Conservation (phyloP, 2,113 vertebrate genomes). For the Calonectris borealis region DNA sequence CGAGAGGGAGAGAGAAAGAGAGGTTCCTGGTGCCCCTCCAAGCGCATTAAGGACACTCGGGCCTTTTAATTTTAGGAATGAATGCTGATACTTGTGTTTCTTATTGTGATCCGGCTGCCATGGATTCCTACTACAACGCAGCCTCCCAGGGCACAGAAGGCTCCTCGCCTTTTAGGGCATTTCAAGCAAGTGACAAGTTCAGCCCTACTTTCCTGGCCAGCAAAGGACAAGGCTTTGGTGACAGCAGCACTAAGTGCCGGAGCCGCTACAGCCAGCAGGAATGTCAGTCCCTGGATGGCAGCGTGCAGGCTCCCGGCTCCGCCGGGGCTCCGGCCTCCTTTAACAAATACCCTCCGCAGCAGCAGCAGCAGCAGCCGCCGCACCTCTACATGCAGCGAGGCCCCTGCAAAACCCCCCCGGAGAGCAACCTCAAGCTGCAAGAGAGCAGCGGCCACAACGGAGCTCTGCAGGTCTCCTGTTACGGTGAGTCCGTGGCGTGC, state of each 20-base stretch:
- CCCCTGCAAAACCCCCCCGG: conserved; percentile 89
- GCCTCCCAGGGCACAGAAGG: conserved; percentile 87
- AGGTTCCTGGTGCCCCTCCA: conserved; percentile 71
- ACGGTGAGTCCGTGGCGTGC: conserved; percentile 82
- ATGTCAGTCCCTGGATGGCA: conserved; percentile 85
- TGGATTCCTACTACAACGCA: conserved; percentile 97
- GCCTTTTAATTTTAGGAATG: conserved; percentile 89
- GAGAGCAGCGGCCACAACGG: conserved; percentile 85
- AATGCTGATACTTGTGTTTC: conserved; percentile 94
- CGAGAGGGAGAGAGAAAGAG: conserved; percentile 37
- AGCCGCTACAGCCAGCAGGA: conserved; percentile 85
- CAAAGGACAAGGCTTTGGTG: conserved; percentile 94
- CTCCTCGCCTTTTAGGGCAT: conserved; percentile 93
- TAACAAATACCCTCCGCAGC: conserved; percentile 82
- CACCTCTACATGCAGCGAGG: conserved; percentile 91
- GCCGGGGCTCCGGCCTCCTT: conserved; percentile 80
- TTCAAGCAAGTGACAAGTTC: conserved; percentile 91
- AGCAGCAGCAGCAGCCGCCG: conserved; percentile 9
- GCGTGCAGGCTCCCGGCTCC: conserved; percentile 67
- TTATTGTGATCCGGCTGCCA: conserved; percentile 95
- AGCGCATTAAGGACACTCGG: conserved; percentile 68
- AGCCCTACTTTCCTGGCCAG: conserved; percentile 88
- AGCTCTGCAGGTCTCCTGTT: conserved; percentile 85
- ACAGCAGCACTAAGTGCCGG: conserved; percentile 81
- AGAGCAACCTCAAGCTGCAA: conserved; percentile 86